Evolutionary conservation across 2,888 invertebrate genomes (phyloP).

Genomic region (Chrysina gloriosa): DNA sequence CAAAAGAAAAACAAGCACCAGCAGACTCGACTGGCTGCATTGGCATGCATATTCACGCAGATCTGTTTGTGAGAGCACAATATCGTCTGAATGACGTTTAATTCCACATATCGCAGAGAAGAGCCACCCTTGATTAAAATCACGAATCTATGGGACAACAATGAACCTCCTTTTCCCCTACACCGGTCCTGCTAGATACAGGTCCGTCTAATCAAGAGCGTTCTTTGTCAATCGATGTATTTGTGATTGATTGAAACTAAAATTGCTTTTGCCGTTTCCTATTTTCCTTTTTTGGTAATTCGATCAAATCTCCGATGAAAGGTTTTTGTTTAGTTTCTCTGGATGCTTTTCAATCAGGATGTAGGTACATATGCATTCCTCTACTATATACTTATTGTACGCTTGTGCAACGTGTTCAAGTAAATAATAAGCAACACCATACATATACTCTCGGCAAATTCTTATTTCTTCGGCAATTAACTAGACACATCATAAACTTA

Average conservation of each 20-base stretch:
- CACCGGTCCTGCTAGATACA: slow-evolving; percentile 56
- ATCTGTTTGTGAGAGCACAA: slow-evolving; percentile 60
- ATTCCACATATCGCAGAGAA: slow-evolving; percentile 62
- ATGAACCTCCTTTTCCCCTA: slow-evolving; percentile 56
- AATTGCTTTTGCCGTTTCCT: slow-evolving; percentile 59
- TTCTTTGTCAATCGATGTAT: slow-evolving; percentile 62
- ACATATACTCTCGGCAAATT: too few species aligned
- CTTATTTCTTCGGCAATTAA: too few species aligned
- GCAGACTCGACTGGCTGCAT: slow-evolving; percentile 48
- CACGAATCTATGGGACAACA: slow-evolving; percentile 60
- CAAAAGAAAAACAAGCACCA: slow-evolving; percentile 42
- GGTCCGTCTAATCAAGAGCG: slow-evolving; percentile 63
- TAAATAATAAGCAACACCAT: too few species aligned
- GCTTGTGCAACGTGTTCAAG: not conserved
- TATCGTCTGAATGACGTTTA: slow-evolving; percentile 62
- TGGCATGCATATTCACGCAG: slow-evolving; percentile 53
- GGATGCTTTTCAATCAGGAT: slow-evolving; percentile 32
- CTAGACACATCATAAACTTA: too few species aligned
- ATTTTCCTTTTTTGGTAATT: slow-evolving; percentile 50
- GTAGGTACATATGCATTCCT: not conserved
- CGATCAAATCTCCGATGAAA: slow-evolving; percentile 48
- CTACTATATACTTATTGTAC: slow-evolving; percentile 2
- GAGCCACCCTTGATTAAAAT: slow-evolving; percentile 64
- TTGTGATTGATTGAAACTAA: slow-evolving; percentile 63
- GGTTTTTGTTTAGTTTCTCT: slow-evolving; percentile 35